Percentiles rank a stretch among this genome's conserved stretches.
These are phyloP conservation scores for Lagopus muta DNA, from an alignment of 2,113 vertebrate species.

Conservation along the genomic window DNA sequence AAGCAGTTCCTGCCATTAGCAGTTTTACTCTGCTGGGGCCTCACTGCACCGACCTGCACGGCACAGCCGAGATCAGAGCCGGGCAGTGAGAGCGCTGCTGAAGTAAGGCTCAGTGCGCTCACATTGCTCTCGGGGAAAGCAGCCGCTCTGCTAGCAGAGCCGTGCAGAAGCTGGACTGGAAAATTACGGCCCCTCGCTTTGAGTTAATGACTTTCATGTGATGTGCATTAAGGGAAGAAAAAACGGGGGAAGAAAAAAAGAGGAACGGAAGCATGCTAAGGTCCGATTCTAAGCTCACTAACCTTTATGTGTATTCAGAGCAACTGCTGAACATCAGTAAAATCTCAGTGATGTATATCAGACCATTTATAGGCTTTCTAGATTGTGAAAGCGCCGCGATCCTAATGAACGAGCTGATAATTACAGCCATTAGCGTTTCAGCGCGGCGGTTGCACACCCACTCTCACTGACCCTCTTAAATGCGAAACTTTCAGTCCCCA, in stretches of 20 bases:
- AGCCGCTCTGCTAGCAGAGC: neutral
- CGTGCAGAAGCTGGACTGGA: neutral
- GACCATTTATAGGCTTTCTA: neutral
- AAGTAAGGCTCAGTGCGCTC: neutral
- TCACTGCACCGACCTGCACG: neutral
- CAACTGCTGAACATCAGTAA: neutral
- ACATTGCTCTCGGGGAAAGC: neutral
- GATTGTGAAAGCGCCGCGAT: neutral
- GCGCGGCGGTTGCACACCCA: neutral
- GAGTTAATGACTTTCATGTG: neutral
- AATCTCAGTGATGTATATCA: neutral
- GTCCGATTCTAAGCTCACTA: neutral
- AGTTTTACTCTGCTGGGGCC: neutral
- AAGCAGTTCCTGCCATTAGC: neutral
- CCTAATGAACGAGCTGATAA: neutral
- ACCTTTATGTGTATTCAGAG: neutral
- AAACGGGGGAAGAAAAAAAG: neutral
- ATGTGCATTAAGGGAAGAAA: neutral
- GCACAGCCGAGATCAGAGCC: neutral
- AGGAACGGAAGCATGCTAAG: neutral
- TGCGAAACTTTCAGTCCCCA: neutral
- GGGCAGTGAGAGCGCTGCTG: neutral
- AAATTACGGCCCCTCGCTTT: neutral
- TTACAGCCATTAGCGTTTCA: neutral
- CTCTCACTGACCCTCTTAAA: neutral